Evolutionary conservation across 2,888 invertebrate genomes (phyloP).

Genomic region (Cosmia pyralina): DNA sequence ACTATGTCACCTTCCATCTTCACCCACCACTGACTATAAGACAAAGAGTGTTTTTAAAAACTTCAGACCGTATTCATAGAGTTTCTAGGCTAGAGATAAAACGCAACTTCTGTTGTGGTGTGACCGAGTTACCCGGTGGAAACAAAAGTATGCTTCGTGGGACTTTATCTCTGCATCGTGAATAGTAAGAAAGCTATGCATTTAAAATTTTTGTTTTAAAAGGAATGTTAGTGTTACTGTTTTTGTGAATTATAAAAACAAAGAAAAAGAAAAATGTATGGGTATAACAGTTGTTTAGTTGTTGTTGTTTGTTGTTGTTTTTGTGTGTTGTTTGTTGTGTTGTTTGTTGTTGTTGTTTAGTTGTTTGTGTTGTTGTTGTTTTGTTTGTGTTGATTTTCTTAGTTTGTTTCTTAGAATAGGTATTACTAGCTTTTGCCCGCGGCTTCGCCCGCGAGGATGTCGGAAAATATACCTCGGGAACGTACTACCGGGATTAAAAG

Average conservation of each 20-base stretch:
- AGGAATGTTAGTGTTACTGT: neutral
- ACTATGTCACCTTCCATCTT: slow-evolving; percentile 35
- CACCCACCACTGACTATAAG: slow-evolving; percentile 36
- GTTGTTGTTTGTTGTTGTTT: no score
- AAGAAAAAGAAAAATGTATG: no score
- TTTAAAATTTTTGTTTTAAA: slow-evolving; percentile 29
- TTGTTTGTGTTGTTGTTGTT: no score
- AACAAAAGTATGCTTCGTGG: slow-evolving; percentile 57
- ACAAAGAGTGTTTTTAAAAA: slow-evolving; percentile 60
- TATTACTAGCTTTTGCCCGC: no score
- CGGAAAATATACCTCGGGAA: no score
- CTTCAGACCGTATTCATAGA: slow-evolving; percentile 55
- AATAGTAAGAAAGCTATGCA: slow-evolving; percentile 55
- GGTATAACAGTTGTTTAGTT: no score
- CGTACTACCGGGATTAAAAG: no score
- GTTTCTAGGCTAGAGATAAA: slow-evolving; percentile 62
- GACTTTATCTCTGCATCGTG: slow-evolving; percentile 54
- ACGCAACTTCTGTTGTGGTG: slow-evolving; percentile 66
- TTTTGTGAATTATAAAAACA: neutral
- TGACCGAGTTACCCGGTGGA: slow-evolving; percentile 71
- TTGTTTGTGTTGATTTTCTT: no score
- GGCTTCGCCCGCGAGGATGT: no score
- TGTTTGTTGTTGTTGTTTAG: no score
- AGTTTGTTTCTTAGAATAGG: no score
- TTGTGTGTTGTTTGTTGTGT: no score